phyloP scores from a whole-genome alignment of 2,888 invertebrate species.

The Plagodis pulveraria region DNA sequence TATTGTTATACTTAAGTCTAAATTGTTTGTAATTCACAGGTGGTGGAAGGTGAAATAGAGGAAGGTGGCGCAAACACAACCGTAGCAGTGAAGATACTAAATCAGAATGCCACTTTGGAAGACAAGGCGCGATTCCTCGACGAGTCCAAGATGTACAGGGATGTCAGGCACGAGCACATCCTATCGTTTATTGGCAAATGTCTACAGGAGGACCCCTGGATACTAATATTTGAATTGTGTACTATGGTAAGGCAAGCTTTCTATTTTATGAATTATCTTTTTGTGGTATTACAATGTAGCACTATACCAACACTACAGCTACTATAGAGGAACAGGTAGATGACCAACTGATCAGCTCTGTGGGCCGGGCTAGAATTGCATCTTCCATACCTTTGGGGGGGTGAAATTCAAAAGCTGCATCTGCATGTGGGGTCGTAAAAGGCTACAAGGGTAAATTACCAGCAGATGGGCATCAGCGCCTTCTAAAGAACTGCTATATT shows the following conservation, averaged over 20 bases:
- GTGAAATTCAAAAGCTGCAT: too few relatives aligned
- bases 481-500: too few relatives aligned
- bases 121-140: constrained; percentile 92
- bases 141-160: constrained; percentile 90
- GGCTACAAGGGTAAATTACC: too few relatives aligned
- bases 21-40: constrained; percentile 68
- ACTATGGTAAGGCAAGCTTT: constrained; percentile 76
- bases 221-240: constrained; percentile 91
- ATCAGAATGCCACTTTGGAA: constrained; percentile 90
- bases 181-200: constrained; percentile 90
- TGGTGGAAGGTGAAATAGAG: constrained; percentile 91
- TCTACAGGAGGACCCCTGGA: constrained; percentile 91
- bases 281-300: too few relatives aligned
- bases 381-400: too few relatives aligned
- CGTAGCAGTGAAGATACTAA: constrained; percentile 92
- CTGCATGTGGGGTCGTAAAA: too few relatives aligned
- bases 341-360: too few relatives aligned
- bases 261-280: too few relatives aligned
- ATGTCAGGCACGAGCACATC: constrained; percentile 89
- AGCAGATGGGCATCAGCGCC: too few relatives aligned
- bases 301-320: neutral
- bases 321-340: too few relatives aligned
- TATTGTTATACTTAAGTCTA: neutral
- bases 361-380: too few relatives aligned
- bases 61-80: constrained; percentile 62